These are phyloP conservation scores for Cephus cinctus DNA, from an alignment of 1,140 invertebrate genomes.

Conservation along the genomic window DNA sequence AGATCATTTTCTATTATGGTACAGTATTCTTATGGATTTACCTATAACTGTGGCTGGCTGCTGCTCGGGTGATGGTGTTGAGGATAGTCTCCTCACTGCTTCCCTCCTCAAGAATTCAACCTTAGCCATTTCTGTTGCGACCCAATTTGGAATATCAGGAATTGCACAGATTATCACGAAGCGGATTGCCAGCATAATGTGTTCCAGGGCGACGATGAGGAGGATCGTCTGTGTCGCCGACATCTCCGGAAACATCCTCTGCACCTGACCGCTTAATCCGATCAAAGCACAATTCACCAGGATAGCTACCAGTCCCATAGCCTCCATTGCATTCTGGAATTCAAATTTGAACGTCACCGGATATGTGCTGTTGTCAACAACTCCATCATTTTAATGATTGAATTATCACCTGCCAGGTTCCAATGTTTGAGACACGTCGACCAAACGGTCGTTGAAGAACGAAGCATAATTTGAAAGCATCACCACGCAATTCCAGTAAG, in stretches of 20 bases:
- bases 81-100: slow-evolving; percentile 59
- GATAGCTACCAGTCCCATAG: slow-evolving; percentile 90
- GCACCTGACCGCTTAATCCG: slow-evolving; percentile 86
- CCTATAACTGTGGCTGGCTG: slow-evolving; percentile 52
- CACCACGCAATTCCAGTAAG: slow-evolving; percentile 88
- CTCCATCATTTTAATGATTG: slow-evolving; percentile 2
- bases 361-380: not conserved
- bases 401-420: slow-evolving; percentile 89
- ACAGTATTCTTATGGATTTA: too few species aligned
- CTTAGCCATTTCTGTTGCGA: slow-evolving; percentile 86
- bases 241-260: slow-evolving; percentile 83
- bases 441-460: slow-evolving; percentile 93
- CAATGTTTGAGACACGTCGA: slow-evolving; percentile 88
- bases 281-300: slow-evolving; percentile 94
- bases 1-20: too few species aligned
- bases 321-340: slow-evolving; percentile 83
- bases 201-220: slow-evolving; percentile 84
- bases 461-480: slow-evolving; percentile 95
- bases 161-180: slow-evolving; percentile 81
- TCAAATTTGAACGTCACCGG: slow-evolving; percentile 10
- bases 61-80: slow-evolving; percentile 53
- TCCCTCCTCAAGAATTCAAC: slow-evolving; percentile 78
- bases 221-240: slow-evolving; percentile 83
- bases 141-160: slow-evolving; percentile 88
- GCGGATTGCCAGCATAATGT: slow-evolving; percentile 83